A percentile compares a stretch with the other conserved stretches of the same genome.
Conservation (phyloP, 2,797 vertebrate species). For the Bradypodion pumilum region DNA sequence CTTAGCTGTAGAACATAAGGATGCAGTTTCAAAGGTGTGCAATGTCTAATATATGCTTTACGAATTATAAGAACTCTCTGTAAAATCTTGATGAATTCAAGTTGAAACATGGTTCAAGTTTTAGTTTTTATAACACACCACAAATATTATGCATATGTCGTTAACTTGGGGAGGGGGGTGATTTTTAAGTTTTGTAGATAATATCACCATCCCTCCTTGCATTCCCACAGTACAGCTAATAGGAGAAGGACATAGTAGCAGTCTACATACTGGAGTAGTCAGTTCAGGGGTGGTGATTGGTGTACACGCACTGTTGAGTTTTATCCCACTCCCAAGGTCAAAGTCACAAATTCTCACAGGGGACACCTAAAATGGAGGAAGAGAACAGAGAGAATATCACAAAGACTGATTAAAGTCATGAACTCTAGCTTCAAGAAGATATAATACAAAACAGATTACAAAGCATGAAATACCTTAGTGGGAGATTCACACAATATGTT, state of each 20-base stretch:
- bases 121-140: background rate
- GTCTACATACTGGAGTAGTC: constrained; percentile 87
- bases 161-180: background rate
- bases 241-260: accelerated
- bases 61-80: background rate
- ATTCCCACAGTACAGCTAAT: background rate
- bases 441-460: background rate
- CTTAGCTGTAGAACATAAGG: background rate
- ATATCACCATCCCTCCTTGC: background rate
- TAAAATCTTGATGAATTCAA: background rate
- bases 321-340: constrained; percentile 95
- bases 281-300: constrained; percentile 97
- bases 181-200: background rate
- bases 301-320: constrained; percentile 92
- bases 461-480: constrained; percentile 80
- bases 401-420: background rate
- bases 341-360: constrained; percentile 99
- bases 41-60: background rate
- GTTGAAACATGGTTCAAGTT: background rate
- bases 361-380: constrained; percentile 80
- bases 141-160: background rate
- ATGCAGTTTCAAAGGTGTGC: background rate
- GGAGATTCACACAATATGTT: constrained; percentile 95
- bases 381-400: background rate
- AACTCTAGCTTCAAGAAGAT: background rate